Conservation (phyloP, 2,113 vertebrate species). For the Microtus pennsylvanicus region DNA sequence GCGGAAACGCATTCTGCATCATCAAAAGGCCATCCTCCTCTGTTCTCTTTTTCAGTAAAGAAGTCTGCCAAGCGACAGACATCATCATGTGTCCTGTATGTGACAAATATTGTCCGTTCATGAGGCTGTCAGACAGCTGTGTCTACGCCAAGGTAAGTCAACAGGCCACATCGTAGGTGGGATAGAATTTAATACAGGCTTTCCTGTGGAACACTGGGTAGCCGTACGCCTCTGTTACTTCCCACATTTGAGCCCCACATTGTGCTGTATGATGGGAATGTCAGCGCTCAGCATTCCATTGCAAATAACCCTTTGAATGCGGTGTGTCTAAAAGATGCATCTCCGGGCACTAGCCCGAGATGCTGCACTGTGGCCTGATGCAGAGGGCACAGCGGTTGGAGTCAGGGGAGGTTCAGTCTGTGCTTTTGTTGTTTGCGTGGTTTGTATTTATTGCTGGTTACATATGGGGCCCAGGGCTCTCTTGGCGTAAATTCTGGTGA, state of each 20-base stretch:
- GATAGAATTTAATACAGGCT: background rate
- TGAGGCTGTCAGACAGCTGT: slow-evolving; percentile 96
- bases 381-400: background rate
- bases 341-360: background rate
- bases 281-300: background rate
- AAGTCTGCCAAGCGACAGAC: slow-evolving; percentile 96
- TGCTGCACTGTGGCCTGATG: background rate
- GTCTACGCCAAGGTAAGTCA: slow-evolving; percentile 93
- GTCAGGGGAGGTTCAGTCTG: background rate
- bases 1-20: background rate
- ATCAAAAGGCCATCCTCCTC: slow-evolving; percentile 51
- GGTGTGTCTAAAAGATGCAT: background rate
- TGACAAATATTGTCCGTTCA: slow-evolving; percentile 97
- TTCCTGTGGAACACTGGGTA: background rate
- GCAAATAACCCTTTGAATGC: background rate
- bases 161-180: background rate
- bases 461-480: background rate
- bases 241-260: background rate
- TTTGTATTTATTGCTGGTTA: background rate
- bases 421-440: background rate
- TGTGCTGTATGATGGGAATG: background rate
- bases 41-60: slow-evolving; percentile 92
- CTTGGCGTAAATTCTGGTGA: background rate
- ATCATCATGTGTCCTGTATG: slow-evolving; percentile 98
- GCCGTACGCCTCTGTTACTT: background rate